A percentile compares a stretch with the other conserved stretches of the same genome.
phyloP scores from a whole-genome alignment of 1,140 invertebrate species.

The Zaprionus davidi region DNA sequence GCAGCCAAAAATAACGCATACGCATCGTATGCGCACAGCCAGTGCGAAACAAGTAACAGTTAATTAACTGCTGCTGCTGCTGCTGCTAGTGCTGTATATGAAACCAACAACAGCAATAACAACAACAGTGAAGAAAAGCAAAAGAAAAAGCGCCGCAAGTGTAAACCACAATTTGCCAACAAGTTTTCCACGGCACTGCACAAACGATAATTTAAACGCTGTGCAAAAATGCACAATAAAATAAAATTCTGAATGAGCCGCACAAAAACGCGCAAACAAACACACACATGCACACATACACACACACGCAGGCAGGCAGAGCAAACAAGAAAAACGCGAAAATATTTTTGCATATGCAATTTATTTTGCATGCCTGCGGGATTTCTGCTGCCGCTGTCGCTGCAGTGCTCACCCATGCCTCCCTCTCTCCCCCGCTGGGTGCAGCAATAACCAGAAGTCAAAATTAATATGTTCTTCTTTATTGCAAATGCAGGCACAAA shows the following conservation, averaged over 20 bases:
- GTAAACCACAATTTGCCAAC: slow-evolving; percentile 51
- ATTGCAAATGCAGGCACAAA: slow-evolving; percentile 71
- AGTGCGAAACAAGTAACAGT: slow-evolving; percentile 52
- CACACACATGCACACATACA: slow-evolving; percentile 11
- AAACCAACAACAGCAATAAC: slow-evolving; percentile 10
- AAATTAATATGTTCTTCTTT: slow-evolving; percentile 83
- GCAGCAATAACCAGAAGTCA: slow-evolving; percentile 78
- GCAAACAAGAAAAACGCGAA: slow-evolving; percentile 48
- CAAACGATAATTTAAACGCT: slow-evolving; percentile 49
- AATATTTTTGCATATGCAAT: slow-evolving; percentile 77
- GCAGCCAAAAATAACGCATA: slow-evolving; percentile 39
- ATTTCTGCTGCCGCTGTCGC: slow-evolving; percentile 31
- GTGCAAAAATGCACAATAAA: slow-evolving; percentile 55
- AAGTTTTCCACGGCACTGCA: slow-evolving; percentile 40
- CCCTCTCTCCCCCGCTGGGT: slow-evolving; percentile 25
- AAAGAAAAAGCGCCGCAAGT: slow-evolving; percentile 28
- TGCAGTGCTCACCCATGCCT: background rate
- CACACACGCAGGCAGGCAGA: background rate
- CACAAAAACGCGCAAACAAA: slow-evolving; percentile 6
- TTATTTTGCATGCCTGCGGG: slow-evolving; percentile 68
- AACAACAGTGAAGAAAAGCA: background rate
- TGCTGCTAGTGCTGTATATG: slow-evolving; percentile 12
- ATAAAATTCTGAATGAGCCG: slow-evolving; percentile 72
- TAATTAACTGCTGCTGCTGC: slow-evolving; percentile 42
- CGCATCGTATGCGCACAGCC: slow-evolving; percentile 43